These are phyloP conservation scores for Pasiphila rectangulata DNA, from an alignment of 2,888 invertebrate genomes.

Conservation along the genomic window DNA sequence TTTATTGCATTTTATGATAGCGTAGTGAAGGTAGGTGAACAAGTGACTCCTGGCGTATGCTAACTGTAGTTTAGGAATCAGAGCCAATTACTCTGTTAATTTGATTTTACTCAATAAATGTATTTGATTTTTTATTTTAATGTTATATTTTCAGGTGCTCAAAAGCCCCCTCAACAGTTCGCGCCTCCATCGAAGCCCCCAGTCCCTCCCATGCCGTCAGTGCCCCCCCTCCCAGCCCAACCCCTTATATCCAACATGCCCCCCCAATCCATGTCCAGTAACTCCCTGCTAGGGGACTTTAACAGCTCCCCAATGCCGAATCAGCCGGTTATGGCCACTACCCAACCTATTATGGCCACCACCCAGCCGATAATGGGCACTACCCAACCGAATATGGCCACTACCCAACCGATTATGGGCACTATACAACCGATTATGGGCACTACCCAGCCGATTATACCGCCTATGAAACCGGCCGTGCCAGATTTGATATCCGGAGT, in stretches of 20 bases:
- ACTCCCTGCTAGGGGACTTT: constrained; percentile 53
- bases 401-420: constrained; percentile 20
- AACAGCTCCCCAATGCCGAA: constrained; percentile 28
- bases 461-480: constrained; percentile 34
- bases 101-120: too few relatives aligned
- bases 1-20: too few relatives aligned
- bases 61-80: too few relatives aligned
- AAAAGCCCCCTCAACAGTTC: constrained; percentile 47
- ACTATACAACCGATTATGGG: constrained; percentile 23
- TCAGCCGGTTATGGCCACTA: constrained; percentile 25
- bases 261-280: constrained; percentile 36
- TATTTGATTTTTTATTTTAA: too few relatives aligned
- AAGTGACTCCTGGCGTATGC: too few relatives aligned
- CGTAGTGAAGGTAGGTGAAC: too few relatives aligned
- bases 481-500: constrained; percentile 68
- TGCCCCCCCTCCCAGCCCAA: constrained; percentile 38
- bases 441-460: constrained; percentile 19
- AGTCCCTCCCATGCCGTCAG: constrained; percentile 60
- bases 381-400: constrained; percentile 24
- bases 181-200: constrained; percentile 65
- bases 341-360: constrained; percentile 22
- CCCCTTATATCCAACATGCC: constrained; percentile 42
- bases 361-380: constrained; percentile 19
- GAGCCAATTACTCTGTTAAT: too few relatives aligned
- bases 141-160: constrained; percentile 42